These are phyloP conservation scores for Anoplophora glabripennis DNA, from an alignment of 1,140 invertebrate species.

Conservation along the genomic window DNA sequence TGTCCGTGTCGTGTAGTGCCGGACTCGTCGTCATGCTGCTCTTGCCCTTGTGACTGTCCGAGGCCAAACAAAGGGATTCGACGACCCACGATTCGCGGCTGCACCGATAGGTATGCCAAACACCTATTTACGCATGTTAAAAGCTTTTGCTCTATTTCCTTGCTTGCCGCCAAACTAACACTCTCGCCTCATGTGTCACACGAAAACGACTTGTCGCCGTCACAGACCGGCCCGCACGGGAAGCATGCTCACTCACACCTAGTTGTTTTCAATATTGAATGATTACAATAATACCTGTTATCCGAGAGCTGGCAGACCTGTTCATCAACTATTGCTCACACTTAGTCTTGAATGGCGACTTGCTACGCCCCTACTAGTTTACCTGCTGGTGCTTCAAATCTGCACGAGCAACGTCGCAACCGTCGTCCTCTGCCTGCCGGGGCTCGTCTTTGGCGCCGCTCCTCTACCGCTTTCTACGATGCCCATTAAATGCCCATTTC, in stretches of 20 bases:
- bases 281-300: slow-evolving; percentile 49
- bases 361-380: slow-evolving; percentile 40
- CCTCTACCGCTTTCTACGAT: slow-evolving; percentile 8
- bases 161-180: background rate
- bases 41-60: slow-evolving; percentile 18
- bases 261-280: slow-evolving; percentile 46
- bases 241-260: slow-evolving; percentile 33
- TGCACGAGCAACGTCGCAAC: background rate
- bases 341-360: slow-evolving; percentile 45
- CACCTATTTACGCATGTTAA: slow-evolving; percentile 20
- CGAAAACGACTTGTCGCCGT: slow-evolving; percentile 3
- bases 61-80: slow-evolving; percentile 28
- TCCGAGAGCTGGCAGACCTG: slow-evolving; percentile 44
- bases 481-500: too few species aligned
- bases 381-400: slow-evolving; percentile 15
- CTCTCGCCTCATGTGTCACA: slow-evolving; percentile 1
- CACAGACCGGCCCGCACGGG: slow-evolving; percentile 20
- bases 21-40: slow-evolving; percentile 16
- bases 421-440: slow-evolving; percentile 2
- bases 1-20: slow-evolving; percentile 38
- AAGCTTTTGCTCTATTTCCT: slow-evolving; percentile 3
- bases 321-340: slow-evolving; percentile 47
- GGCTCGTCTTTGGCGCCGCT: slow-evolving; percentile 18
- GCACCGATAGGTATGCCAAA: slow-evolving; percentile 29
- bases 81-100: slow-evolving; percentile 8